These are phyloP conservation scores for Hoplostethus atlanticus DNA, from an alignment of 2,797 vertebrate genomes.

Conservation along the genomic window DNA sequence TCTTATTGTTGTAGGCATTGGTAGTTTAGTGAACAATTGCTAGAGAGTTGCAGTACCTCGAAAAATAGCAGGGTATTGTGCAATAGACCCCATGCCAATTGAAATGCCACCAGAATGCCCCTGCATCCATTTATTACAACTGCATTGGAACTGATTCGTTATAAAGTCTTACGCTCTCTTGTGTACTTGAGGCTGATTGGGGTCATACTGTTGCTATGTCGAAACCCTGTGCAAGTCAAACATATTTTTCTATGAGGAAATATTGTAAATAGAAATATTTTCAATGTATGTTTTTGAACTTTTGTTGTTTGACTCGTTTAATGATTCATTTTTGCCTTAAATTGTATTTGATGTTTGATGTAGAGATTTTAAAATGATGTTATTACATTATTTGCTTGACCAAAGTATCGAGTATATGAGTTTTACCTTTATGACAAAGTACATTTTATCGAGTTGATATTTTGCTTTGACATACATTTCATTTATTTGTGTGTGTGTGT, in stretches of 20 bases:
- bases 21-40: conserved; percentile 29
- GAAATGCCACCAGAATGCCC: conserved; percentile 34
- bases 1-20: conserved; percentile 33
- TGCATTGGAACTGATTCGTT: conserved; percentile 60
- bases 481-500: conserved; percentile 32
- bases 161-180: conserved; percentile 55
- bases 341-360: conserved; percentile 73
- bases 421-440: conserved; percentile 75
- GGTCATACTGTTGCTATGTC: conserved; percentile 62
- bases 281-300: conserved; percentile 75
- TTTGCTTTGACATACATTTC: conserved; percentile 54
- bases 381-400: conserved; percentile 78
- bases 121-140: conserved; percentile 38
- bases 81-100: conserved; percentile 27
- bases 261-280: conserved; percentile 81
- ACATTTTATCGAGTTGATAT: conserved; percentile 78
- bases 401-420: conserved; percentile 78
- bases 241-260: conserved; percentile 84
- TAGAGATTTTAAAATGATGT: conserved; percentile 44
- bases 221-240: conserved; percentile 70
- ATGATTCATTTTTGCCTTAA: conserved; percentile 78
- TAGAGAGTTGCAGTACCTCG: conserved; percentile 47
- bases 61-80: conserved; percentile 41
- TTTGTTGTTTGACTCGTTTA: conserved; percentile 68
- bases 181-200: conserved; percentile 54